These are phyloP conservation scores for Mesembrinibis cayennensis DNA, from an alignment of 2,113 vertebrate species.

Conservation along the genomic window DNA sequence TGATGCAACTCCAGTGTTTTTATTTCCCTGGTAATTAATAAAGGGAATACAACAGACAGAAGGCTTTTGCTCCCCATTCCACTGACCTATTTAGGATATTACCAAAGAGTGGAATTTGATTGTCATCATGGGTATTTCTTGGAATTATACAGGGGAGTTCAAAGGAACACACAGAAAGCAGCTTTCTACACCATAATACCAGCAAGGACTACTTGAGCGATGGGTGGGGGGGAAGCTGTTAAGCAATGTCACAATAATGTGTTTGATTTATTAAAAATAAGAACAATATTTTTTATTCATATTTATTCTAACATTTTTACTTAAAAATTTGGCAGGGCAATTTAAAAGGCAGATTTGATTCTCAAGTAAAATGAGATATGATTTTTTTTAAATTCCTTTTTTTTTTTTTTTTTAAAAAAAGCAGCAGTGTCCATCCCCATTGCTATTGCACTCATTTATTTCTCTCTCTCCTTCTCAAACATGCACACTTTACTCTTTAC, in stretches of 20 bases:
- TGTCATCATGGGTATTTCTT: slow-evolving; percentile 6
- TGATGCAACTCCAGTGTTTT: slow-evolving; percentile 14
- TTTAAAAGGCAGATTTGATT: slow-evolving; percentile 8
- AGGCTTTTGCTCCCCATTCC: slow-evolving; percentile 5
- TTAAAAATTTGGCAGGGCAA: neutral
- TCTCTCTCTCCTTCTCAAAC: slow-evolving; percentile 10
- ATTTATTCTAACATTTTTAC: neutral
- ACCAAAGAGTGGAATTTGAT: slow-evolving; percentile 3
- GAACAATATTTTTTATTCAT: neutral
- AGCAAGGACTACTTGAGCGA: neutral
- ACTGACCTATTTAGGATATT: slow-evolving; percentile 52
- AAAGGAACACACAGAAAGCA: slow-evolving; percentile 14
- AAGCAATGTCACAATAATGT: neutral
- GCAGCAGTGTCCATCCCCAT: neutral
- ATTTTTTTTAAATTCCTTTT: neutral
- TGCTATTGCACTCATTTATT: slow-evolving; percentile 4
- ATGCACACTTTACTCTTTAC: slow-evolving; percentile 37
- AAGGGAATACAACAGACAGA: neutral
- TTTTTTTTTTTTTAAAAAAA: neutral
- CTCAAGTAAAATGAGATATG: neutral
- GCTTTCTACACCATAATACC: neutral
- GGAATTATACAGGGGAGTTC: neutral
- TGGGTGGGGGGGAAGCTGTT: neutral
- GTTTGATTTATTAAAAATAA: neutral
- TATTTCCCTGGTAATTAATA: slow-evolving; percentile 33